Evolutionary conservation across 2,888 invertebrate species (phyloP), one percentile per base, ranked within the genome.

Genomic region (Drosophila kambysellisi): DNA sequence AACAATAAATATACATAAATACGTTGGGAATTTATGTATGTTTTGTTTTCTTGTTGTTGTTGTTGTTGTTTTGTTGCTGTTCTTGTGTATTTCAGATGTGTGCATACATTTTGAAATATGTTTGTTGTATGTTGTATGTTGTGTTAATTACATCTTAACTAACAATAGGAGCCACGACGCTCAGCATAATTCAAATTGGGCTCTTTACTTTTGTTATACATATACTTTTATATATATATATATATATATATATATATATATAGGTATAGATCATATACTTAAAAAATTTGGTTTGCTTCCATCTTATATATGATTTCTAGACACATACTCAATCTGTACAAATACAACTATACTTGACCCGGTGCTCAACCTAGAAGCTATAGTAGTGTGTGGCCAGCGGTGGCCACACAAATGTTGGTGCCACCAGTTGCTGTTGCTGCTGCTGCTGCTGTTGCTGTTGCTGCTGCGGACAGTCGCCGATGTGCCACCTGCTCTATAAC

Each of bases 401-500:
- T 43, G 76, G 78, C 85, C 85, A 86, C 57, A 62, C 81, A 67
- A 77, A 79, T 58, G 85, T 63, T 59, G 81, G 59, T 61, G 76
- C 62, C 72, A 74, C 57, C 48, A 70, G 70, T 52, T 81, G 72
- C 69, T 76, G 76, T 41, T 25, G 25, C 25, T 25, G 25, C 20
- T 70, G 78, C 46, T 63, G 57, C 30, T 32, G 59, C 15, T 48
- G 67, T 15, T 60, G 57, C 15, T 52, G 33, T 48, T 59, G 72
- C 51, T 75, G 82, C 76, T 74, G 78, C 29, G 33, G 58, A 57
- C 51, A 68, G 60, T 50, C 30, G 77, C 72, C 80, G 68, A 62
- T 70, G 59, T 79, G 83, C 84, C 91, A 87, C 86, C 83, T 83
- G 84, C 91, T 92, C 93, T 93, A 93, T 93, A 93, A 93, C 81